Percentiles rank a stretch among this genome's conserved stretches.
Conservation (phyloP, 2,888 invertebrate species). For the Nesidiocoris tenuis region DNA sequence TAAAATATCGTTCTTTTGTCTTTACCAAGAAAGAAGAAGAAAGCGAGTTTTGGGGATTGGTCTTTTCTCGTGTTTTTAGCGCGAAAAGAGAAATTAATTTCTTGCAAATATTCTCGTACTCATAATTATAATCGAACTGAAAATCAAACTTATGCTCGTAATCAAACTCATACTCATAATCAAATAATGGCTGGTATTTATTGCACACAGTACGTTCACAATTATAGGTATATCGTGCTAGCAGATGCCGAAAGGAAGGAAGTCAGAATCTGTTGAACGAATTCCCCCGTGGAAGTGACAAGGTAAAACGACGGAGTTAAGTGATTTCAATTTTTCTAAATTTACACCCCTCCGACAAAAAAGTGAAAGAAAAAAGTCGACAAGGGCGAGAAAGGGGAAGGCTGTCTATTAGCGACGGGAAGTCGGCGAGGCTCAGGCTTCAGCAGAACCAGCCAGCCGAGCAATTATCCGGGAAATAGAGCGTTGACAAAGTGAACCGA, state of each 20-base stretch:
- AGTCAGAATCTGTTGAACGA: not conserved
- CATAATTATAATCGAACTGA: too few relatives aligned
- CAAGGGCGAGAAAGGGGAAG: not conserved
- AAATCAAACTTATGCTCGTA: too few relatives aligned
- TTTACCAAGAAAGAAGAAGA: not conserved
- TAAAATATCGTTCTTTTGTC: not conserved
- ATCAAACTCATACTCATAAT: too few relatives aligned
- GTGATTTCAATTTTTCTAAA: constrained; percentile 30
- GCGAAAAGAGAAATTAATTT: not conserved
- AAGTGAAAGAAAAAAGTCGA: not conserved
- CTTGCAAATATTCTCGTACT: too few relatives aligned
- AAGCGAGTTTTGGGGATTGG: not conserved
- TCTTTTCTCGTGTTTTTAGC: not conserved
- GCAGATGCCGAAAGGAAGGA: not conserved
- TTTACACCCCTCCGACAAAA: not conserved
- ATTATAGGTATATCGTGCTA: too few relatives aligned
- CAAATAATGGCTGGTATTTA: too few relatives aligned
- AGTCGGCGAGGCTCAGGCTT: not conserved
- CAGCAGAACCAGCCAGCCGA: constrained; percentile 9
- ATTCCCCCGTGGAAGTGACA: not conserved
- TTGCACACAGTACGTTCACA: too few relatives aligned
- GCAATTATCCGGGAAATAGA: constrained; percentile 41
- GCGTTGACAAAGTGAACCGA: constrained; percentile 37
- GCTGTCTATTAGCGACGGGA: constrained; percentile 16
- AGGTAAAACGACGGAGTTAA: constrained; percentile 6